phyloP scores from a whole-genome alignment of 2,888 invertebrate genomes.

The Andrena bucephala region DNA sequence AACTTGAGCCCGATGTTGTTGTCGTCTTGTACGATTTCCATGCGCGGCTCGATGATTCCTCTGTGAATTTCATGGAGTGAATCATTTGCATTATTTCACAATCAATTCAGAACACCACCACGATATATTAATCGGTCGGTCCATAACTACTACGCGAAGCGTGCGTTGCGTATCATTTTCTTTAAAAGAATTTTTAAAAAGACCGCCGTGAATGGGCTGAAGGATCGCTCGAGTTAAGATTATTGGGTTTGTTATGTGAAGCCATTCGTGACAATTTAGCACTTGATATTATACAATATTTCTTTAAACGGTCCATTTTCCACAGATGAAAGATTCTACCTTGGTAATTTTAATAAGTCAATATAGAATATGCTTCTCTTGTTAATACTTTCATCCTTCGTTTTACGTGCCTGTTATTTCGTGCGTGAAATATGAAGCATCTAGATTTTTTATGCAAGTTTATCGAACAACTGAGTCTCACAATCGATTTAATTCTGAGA shows the following conservation, averaged over 20 bases:
- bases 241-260: slow-evolving; percentile 37
- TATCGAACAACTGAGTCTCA: neutral
- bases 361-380: slow-evolving; percentile 6
- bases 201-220: slow-evolving; percentile 12
- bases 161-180: slow-evolving; percentile 29
- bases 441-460: slow-evolving; percentile 23
- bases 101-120: slow-evolving; percentile 37
- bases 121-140: slow-evolving; percentile 27
- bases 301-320: slow-evolving; percentile 15
- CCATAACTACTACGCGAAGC: slow-evolving; percentile 43
- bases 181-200: slow-evolving; percentile 9
- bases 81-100: slow-evolving; percentile 67
- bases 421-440: slow-evolving; percentile 9
- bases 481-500: slow-evolving; percentile 17
- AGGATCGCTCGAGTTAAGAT: slow-evolving; percentile 23
- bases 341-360: slow-evolving; percentile 9
- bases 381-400: slow-evolving; percentile 1
- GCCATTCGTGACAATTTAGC: slow-evolving; percentile 47
- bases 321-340: neutral
- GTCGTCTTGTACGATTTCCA: slow-evolving; percentile 87
- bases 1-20: slow-evolving; percentile 85
- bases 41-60: slow-evolving; percentile 86
- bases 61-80: slow-evolving; percentile 85
- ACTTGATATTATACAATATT: slow-evolving; percentile 31
- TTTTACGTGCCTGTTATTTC: slow-evolving; percentile 24